phyloP scores from a whole-genome alignment of 2,113 vertebrate species.

The Drymodes brunneopygia region DNA sequence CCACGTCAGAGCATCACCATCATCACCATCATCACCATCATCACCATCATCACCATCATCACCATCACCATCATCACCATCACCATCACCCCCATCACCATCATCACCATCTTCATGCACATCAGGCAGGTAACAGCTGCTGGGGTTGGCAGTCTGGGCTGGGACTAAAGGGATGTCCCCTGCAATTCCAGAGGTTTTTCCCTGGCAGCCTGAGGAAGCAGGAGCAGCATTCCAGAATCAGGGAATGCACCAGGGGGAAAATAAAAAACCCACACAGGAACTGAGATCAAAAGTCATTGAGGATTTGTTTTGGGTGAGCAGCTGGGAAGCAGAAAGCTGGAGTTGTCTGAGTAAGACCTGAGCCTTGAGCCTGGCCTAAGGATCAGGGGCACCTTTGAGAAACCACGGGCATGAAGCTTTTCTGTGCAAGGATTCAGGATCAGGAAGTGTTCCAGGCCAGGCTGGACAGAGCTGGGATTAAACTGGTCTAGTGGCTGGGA shows the following conservation, averaged over 20 bases:
- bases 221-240: accelerated
- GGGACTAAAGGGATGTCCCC: background rate
- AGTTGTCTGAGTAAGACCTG: background rate
- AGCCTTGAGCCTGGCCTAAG: background rate
- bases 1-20: background rate
- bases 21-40: background rate
- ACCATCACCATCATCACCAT: background rate
- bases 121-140: slow-evolving; percentile 73
- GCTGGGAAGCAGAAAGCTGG: background rate
- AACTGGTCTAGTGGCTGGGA: background rate
- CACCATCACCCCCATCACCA: background rate
- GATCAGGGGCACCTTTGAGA: background rate
- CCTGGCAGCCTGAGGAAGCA: background rate
- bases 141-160: slow-evolving; percentile 89
- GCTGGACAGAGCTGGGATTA: background rate
- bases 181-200: background rate
- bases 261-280: background rate
- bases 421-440: background rate
- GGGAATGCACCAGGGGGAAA: background rate
- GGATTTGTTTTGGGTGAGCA: accelerated
- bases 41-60: background rate
- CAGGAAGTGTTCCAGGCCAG: too few species aligned
- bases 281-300: background rate
- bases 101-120: slow-evolving; percentile 76
- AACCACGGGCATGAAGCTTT: accelerated